phyloP scores from a whole-genome alignment of 2,888 invertebrate genomes.

The Cremastobaeus sp. region DNA sequence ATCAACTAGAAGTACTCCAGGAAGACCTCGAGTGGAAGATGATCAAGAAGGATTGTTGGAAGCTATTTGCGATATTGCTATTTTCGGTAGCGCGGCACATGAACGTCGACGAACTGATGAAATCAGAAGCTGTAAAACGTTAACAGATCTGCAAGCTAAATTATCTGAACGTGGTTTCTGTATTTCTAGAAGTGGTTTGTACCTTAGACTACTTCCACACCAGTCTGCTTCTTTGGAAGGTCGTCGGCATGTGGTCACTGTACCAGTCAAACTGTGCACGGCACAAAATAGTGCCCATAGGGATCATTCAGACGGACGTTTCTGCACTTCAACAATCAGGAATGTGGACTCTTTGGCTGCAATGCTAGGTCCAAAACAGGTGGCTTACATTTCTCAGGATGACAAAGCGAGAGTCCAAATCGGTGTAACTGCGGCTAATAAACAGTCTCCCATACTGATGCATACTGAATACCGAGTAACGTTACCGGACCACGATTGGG shows the following conservation, averaged over 20 bases:
- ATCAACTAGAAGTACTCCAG: no score
- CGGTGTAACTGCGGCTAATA: conserved; percentile 74
- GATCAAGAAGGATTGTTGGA: conserved; percentile 66
- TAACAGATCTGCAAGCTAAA: conserved; percentile 1
- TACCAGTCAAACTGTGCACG: conserved; percentile 65
- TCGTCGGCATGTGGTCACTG: conserved; percentile 67
- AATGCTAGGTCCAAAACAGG: conserved; percentile 62
- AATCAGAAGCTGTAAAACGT: conserved; percentile 26
- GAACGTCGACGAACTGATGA: conserved; percentile 19
- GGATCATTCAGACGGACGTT: conserved; percentile 64
- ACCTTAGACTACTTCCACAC: conserved; percentile 64
- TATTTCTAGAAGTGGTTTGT: conserved; percentile 61
- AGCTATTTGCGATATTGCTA: conserved; percentile 69
- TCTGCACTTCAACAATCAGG: conserved; percentile 62
- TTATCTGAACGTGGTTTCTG: conserved; percentile 16
- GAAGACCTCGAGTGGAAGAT: conserved; percentile 65
- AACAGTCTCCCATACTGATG: conserved; percentile 72
- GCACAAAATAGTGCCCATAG: conserved; percentile 38
- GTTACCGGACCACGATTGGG: conserved; percentile 71
- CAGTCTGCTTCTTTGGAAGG: conserved; percentile 64
- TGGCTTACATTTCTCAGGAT: conserved; percentile 67
- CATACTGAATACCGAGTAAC: conserved; percentile 66
- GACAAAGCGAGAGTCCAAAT: conserved; percentile 74
- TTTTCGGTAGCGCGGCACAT: conserved; percentile 62
- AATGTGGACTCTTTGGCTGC: conserved; percentile 63